A percentile compares a stretch with the other conserved stretches of the same genome.
Evolutionary conservation across 2,797 vertebrate species (phyloP).

Genomic region (Novumbra hubbsi): DNA sequence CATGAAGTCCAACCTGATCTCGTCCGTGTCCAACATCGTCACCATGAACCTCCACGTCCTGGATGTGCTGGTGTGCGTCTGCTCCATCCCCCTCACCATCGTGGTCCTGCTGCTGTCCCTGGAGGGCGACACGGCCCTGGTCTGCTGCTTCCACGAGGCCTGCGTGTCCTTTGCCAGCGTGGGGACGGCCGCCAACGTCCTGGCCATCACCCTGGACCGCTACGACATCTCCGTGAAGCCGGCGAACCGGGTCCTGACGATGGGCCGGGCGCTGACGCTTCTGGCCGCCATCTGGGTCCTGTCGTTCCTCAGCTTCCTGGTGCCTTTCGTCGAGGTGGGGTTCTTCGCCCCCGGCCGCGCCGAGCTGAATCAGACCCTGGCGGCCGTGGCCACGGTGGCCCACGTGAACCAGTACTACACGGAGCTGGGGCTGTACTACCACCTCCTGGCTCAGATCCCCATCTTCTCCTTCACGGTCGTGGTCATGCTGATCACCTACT

Average conservation of each 20-base stretch:
- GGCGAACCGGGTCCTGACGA: slow-evolving; percentile 94
- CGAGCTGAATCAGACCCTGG: slow-evolving; percentile 87
- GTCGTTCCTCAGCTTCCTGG: slow-evolving; percentile 92
- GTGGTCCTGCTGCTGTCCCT: slow-evolving; percentile 92
- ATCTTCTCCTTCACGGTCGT: slow-evolving; percentile 96
- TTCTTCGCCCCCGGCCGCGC: slow-evolving; percentile 85
- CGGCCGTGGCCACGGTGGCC: slow-evolving; percentile 82
- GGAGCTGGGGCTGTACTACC: slow-evolving; percentile 94
- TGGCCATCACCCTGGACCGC: slow-evolving; percentile 94
- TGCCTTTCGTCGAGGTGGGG: slow-evolving; percentile 97
- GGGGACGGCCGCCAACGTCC: slow-evolving; percentile 95
- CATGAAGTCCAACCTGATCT: slow-evolving; percentile 99
- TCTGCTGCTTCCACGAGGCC: slow-evolving; percentile 98
- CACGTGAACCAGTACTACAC: slow-evolving; percentile 87
- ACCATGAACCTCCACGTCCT: slow-evolving; percentile 98
- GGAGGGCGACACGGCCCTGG: slow-evolving; percentile 88
- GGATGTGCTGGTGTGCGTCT: slow-evolving; percentile 94
- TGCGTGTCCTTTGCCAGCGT: slow-evolving; percentile 96
- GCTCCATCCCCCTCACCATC: slow-evolving; percentile 96
- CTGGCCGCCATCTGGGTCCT: slow-evolving; percentile 94
- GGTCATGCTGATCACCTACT: slow-evolving; percentile 97
- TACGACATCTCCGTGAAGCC: slow-evolving; percentile 99
- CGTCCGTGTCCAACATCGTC: slow-evolving; percentile 98
- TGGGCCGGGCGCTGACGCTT: slow-evolving; percentile 90
- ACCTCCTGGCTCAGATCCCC: slow-evolving; percentile 95